Evolutionary conservation across 2,797 vertebrate genomes (phyloP).

Genomic region (Spinus olivaceus): DNA sequence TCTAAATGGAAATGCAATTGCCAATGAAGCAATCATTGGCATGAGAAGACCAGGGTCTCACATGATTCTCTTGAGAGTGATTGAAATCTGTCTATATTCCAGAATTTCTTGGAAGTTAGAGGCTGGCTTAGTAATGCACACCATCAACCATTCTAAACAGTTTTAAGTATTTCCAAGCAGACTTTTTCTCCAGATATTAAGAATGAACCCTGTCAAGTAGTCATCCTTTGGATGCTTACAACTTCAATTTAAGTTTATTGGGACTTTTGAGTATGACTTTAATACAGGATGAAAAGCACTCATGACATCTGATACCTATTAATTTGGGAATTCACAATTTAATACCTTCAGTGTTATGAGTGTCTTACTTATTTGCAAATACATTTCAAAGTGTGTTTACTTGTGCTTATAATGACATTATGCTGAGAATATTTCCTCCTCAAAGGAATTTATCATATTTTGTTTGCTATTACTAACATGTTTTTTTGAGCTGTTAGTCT

Average conservation of each 20-base stretch:
- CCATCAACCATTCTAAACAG: background rate
- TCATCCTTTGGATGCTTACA: constrained; percentile 41
- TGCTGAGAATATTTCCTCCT: constrained; percentile 44
- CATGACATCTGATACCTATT: constrained; percentile 72
- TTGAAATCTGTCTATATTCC: background rate
- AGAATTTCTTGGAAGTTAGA: background rate
- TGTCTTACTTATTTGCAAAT: constrained; percentile 62
- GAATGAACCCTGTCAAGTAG: constrained; percentile 46
- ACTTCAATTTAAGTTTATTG: constrained; percentile 58
- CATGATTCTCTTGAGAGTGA: background rate
- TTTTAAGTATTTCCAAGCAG: background rate
- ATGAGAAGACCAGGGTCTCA: background rate
- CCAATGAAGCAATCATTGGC: background rate
- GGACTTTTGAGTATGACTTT: constrained; percentile 58
- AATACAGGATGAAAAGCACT: constrained; percentile 65
- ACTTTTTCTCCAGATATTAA: background rate
- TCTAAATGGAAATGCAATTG: background rate
- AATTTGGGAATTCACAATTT: constrained; percentile 72
- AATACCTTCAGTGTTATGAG: constrained; percentile 50
- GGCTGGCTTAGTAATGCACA: background rate
- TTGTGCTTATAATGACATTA: constrained; percentile 69
- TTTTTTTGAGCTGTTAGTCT: constrained; percentile 75
- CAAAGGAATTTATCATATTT: constrained; percentile 66
- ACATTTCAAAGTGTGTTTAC: constrained; percentile 68
- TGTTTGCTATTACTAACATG: constrained; percentile 64